Evolutionary conservation across 2,113 vertebrate species (phyloP), one percentile per base, ranked within the genome.

Genomic region (Carettochelys insculpta): DNA sequence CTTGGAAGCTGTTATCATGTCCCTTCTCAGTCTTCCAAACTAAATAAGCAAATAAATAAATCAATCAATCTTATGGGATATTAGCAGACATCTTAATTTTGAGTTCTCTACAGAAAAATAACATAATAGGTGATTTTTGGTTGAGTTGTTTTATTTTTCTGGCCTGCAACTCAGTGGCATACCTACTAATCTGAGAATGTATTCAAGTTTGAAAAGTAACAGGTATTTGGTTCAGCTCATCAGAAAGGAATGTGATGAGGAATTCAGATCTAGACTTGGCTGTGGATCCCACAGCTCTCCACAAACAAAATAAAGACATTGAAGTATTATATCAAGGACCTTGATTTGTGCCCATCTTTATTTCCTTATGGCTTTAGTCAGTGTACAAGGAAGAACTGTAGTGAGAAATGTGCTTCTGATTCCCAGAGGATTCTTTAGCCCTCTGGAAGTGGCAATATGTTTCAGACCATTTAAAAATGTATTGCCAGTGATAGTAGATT

Each of bases 341-440:
- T 65, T 92, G 77, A 91, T 86, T 94, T 93, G 88, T 93, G n/a
- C 77, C 41, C 45, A 86, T n/a, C 47, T 92, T 56, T 65, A 83
- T 53, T 85, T 95, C n/a, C n/a, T 91, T 73, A 93, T 88, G 91
- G 31, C 94, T 91, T 91, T 94, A 82, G 80, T 93, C 88, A 95
- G 77, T 90, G 92, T 89, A 73, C 41, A 41, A 43, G 38, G 38
- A 43, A 38, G 38, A 43, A 43, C 41, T 25, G 20, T 25, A 9
- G 5, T 73, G 12, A 43, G 22, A 91, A 90, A 91, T 31, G 86
- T 52, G 82, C 90, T 90, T 93, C 56, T 77, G 31, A 85, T 88
- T 92, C 92, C 87, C 80, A 58, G 90, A 90, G 25, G 93, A 82
- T 56, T 94, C 90, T 79, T 92, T 58, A 86, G 50, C 61, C 41